Evolutionary conservation across 2,113 vertebrate species (phyloP).

Genomic region (Ceuthmochares aereus): DNA sequence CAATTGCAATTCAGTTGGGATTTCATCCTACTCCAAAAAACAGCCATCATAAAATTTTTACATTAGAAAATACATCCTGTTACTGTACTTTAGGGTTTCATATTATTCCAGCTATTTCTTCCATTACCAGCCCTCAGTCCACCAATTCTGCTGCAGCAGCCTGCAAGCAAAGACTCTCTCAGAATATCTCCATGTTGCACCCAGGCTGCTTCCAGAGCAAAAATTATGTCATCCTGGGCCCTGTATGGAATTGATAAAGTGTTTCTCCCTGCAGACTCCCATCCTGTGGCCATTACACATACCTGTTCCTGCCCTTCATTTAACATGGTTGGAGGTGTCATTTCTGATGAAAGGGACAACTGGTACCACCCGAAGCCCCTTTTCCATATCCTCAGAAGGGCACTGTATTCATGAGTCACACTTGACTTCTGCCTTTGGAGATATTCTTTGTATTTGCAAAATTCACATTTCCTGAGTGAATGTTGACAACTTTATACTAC

Average conservation of each 20-base stretch:
- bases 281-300: neutral
- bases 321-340: neutral
- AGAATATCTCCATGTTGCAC: neutral
- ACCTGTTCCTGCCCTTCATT: neutral
- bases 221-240: neutral
- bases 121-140: constrained; percentile 11
- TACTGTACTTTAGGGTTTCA: constrained; percentile 53
- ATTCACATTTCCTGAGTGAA: neutral
- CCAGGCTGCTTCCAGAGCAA: neutral
- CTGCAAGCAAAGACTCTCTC: neutral
- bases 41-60: constrained; percentile 49
- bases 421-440: neutral
- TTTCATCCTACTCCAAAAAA: constrained; percentile 37
- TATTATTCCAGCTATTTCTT: constrained; percentile 34
- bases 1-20: constrained; percentile 21
- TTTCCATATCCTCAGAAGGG: neutral
- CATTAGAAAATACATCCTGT: constrained; percentile 31
- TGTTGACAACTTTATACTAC: neutral
- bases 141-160: constrained; percentile 6
- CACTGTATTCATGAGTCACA: neutral
- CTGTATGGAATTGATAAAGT: neutral
- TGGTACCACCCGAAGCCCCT: neutral
- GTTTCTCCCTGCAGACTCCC: neutral
- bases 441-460: neutral
- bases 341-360: neutral